phyloP scores from a whole-genome alignment of 2,113 vertebrate genomes.

The Ctenomys sociabilis region DNA sequence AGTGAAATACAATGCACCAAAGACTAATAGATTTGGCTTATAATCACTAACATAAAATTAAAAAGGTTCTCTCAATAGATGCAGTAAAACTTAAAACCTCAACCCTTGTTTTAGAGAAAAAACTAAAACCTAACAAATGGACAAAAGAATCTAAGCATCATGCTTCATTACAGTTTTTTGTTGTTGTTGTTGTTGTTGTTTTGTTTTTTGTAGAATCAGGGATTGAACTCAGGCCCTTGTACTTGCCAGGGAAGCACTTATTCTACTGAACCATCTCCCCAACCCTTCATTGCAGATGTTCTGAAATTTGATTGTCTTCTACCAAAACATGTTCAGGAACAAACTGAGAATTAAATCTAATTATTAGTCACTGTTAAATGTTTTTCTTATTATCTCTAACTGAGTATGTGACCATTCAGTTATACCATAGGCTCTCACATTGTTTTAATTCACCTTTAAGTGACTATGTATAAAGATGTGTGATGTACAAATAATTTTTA shows the following conservation, averaged over 20 bases:
- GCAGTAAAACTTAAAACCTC: neutral
- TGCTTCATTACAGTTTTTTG: neutral
- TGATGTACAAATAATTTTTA: neutral
- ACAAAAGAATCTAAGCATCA: neutral
- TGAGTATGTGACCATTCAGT: neutral
- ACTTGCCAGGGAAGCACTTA: too few relatives aligned
- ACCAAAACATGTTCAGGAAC: neutral
- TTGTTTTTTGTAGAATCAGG: too few relatives aligned
- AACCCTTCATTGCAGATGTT: neutral
- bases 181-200: too few relatives aligned
- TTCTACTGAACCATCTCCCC: too few relatives aligned
- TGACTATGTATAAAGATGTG: neutral
- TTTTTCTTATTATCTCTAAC: slow-evolving; percentile 44
- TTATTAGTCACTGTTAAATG: neutral
- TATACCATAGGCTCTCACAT: neutral
- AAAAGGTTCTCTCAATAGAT: neutral
- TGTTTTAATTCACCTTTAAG: neutral
- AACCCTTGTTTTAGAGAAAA: neutral
- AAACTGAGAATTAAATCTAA: neutral
- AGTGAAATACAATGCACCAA: neutral
- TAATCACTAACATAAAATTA: slow-evolving; percentile 11
- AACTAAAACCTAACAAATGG: neutral
- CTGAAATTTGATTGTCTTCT: neutral
- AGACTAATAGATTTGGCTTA: neutral
- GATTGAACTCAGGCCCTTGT: too few relatives aligned